Conservation (phyloP, 2,797 vertebrate genomes). For the Nyctibius grandis region DNA sequence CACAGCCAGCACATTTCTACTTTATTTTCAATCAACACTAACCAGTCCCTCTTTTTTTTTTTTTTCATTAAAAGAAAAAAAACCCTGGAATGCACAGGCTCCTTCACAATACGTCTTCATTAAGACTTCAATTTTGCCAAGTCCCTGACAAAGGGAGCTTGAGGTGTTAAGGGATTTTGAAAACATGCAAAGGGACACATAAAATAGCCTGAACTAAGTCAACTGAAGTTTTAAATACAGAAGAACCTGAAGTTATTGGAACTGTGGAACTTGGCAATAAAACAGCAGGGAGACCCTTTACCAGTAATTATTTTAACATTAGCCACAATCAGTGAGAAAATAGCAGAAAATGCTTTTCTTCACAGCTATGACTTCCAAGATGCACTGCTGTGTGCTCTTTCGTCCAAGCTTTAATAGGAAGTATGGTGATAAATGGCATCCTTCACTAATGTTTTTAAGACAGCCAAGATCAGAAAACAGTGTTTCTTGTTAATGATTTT, state of each 20-base stretch:
- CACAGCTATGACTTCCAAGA: slow-evolving; percentile 54
- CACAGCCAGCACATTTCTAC: not conserved
- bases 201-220: not conserved
- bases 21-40: not conserved
- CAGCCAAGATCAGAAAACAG: slow-evolving; percentile 37
- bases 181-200: not conserved
- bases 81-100: not conserved
- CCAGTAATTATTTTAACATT: slow-evolving; percentile 71
- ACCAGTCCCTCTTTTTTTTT: not conserved
- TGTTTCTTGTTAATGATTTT: slow-evolving; percentile 35
- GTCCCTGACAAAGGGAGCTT: not conserved
- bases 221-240: not conserved
- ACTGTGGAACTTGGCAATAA: slow-evolving; percentile 44
- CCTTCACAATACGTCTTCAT: slow-evolving; percentile 25
- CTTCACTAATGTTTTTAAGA: slow-evolving; percentile 61
- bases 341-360: slow-evolving; percentile 62
- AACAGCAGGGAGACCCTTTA: slow-evolving; percentile 54
- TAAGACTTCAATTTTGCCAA: slow-evolving; percentile 23
- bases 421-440: slow-evolving; percentile 63
- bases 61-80: not conserved
- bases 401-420: slow-evolving; percentile 70
- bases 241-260: slow-evolving; percentile 26
- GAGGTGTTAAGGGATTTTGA: not conserved
- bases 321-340: slow-evolving; percentile 62
- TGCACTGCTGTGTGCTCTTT: slow-evolving; percentile 61